phyloP scores from a whole-genome alignment of 2,888 invertebrate genomes.

The Horisme vitalbata region DNA sequence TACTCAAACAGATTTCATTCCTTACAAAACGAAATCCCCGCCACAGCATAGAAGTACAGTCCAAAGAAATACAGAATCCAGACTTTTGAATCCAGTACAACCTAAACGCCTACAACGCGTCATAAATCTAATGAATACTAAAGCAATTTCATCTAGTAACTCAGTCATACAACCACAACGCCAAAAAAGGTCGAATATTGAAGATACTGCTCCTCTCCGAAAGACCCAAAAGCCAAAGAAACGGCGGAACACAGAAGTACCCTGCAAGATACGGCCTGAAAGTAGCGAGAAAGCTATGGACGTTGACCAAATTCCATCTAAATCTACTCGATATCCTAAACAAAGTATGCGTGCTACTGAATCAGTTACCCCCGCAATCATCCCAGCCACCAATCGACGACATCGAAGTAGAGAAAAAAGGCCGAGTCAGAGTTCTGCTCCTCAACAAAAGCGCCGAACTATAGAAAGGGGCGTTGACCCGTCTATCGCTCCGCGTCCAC shows the following conservation, averaged over 20 bases:
- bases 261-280: background rate
- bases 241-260: background rate
- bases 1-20: constrained; percentile 18
- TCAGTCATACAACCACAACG: background rate
- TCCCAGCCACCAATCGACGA: background rate
- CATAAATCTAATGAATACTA: constrained; percentile 5
- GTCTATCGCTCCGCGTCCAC: constrained; percentile 1
- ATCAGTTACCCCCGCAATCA: background rate
- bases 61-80: constrained; percentile 4
- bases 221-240: background rate
- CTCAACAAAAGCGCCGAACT: background rate
- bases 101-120: background rate
- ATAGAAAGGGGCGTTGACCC: constrained; percentile 6
- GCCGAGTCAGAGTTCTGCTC: background rate
- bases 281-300: background rate
- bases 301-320: background rate
- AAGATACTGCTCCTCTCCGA: background rate
- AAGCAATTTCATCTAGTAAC: background rate
- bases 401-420: constrained; percentile 8
- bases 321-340: background rate
- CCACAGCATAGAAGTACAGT: background rate
- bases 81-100: background rate
- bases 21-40: background rate
- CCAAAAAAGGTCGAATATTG: background rate
- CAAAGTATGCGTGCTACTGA: constrained; percentile 2